Base-by-base conservation (phyloP, 2,113 vertebrate genomes). In the Phrynosoma blainvillii region DNA sequence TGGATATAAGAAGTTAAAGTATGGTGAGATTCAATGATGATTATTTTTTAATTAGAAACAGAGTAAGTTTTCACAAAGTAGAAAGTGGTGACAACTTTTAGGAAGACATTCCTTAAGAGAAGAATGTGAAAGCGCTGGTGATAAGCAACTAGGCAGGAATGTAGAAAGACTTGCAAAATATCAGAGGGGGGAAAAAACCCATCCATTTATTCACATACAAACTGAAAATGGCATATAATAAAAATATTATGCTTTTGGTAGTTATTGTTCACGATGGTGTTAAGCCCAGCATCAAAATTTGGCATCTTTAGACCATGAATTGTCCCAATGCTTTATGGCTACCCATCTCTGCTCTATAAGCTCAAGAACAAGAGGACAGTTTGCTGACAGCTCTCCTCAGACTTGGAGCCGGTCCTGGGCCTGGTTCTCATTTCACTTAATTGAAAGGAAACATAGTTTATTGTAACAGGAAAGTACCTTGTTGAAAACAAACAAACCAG, bases 51-150 rank as follows among this genome's bases (percentile, higher is more conserved):
- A 36, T 66, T 56, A 76, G 20, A 8, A 3, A 82, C 73, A 27
- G 68, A 30, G n/a, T 65, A 23, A 76, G 36, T 36, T 77, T 56
- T 18, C 4, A 62, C n/a, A 80, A 1, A 59, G 87, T 82, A 59
- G n/a, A 23, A 71, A 88, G 30, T 78, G 68, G 7, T 42, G 10
- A 11, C 56, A 74, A 92, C 90, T 91, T 92, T 90, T 54, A 56
- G 83, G 40, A 0, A 2, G 0, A 93, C 36, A 89, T 56, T 84
- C 85, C 80, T 90, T 32, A 52, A 54, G 80, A 71, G 25, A 0
- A n/a, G 36, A 91, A 65, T 0, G 0, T 74, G 86, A 59, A 89
- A 82, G 27, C 36, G 6, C 56, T 89, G n/a, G 76, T 42, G 32
- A 66, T 36, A 52, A 65, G 82, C 2, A 25, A 27, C 9, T 66